These are phyloP conservation scores for Symphodus melops DNA, from an alignment of 2,113 vertebrate genomes.

Conservation along the genomic window DNA sequence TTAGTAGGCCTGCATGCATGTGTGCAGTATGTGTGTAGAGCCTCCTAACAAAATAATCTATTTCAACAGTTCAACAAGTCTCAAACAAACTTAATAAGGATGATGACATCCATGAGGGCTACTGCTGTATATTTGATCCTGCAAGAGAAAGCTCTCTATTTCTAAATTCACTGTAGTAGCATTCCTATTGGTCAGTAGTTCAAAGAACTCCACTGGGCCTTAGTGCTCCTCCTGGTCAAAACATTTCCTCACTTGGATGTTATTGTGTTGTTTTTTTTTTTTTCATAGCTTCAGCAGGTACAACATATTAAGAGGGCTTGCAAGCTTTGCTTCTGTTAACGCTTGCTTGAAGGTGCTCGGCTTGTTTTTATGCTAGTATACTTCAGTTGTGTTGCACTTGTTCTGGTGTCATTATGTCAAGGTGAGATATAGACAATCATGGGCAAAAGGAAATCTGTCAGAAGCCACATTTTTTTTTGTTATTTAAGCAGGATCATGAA, in stretches of 20 bases:
- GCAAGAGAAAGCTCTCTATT: neutral
- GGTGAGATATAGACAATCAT: too few species aligned
- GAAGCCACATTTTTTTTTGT: too few species aligned
- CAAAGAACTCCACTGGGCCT: neutral
- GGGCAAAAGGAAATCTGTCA: too few species aligned
- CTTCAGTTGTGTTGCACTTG: too few species aligned
- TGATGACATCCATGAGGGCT: neutral
- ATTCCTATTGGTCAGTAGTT: neutral
- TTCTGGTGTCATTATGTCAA: too few species aligned
- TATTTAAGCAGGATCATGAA: too few species aligned
- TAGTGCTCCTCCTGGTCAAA: neutral
- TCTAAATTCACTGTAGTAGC: neutral
- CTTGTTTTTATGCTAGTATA: neutral
- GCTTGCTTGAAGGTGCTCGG: too few species aligned
- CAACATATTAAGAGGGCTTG: too few species aligned
- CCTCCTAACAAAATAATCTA: slow-evolving; percentile 28
- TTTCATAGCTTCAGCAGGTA: too few species aligned
- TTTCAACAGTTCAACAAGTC: slow-evolving; percentile 23
- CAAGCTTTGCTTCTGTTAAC: neutral
- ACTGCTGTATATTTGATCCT: neutral
- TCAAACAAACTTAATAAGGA: neutral
- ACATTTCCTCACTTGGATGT: neutral
- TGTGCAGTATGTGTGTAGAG: slow-evolving; percentile 3
- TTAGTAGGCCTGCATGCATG: slow-evolving; percentile 2
- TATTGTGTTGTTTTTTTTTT: neutral